Evolutionary conservation across 2,888 invertebrate genomes (phyloP).

Genomic region (Yponomeuta malinellus): DNA sequence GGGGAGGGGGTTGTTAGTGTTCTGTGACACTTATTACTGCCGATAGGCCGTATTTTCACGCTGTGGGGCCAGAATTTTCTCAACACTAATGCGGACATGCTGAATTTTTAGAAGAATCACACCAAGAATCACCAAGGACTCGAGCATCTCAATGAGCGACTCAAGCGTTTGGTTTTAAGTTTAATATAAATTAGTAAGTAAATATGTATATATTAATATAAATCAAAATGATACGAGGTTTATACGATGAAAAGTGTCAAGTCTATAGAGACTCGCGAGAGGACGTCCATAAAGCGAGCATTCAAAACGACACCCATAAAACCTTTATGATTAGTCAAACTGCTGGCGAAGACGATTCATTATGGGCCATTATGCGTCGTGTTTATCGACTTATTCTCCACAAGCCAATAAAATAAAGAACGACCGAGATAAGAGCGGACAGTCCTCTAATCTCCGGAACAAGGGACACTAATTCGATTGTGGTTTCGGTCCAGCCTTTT

Average conservation of each 20-base stretch:
- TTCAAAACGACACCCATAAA: conserved; percentile 66
- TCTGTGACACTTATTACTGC: too few species aligned
- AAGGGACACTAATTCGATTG: conserved; percentile 77
- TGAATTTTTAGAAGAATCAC: too few species aligned
- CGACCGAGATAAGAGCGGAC: conserved; percentile 73
- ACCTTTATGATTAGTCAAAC: conserved; percentile 73
- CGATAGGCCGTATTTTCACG: too few species aligned
- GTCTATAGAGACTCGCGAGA: neutral
- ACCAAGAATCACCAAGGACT: too few species aligned
- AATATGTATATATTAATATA: too few species aligned
- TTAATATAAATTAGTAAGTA: neutral
- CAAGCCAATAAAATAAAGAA: conserved; percentile 76
- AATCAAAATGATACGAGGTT: neutral
- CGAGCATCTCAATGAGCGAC: too few species aligned
- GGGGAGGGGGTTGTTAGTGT: too few species aligned
- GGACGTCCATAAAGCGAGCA: conserved; percentile 44
- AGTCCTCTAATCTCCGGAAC: conserved; percentile 75
- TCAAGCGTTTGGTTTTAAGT: neutral
- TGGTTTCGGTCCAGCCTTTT: conserved; percentile 72
- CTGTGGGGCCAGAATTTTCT: neutral
- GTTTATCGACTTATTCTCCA: conserved; percentile 74
- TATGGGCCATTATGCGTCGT: conserved; percentile 73
- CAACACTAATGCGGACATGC: too few species aligned
- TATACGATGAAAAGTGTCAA: conserved; percentile 5
- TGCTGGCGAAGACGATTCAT: conserved; percentile 71